Evolutionary conservation across 1,140 invertebrate species (phyloP), one percentile per base, ranked within the genome.

Genomic region (Trichonephila inaurata): DNA sequence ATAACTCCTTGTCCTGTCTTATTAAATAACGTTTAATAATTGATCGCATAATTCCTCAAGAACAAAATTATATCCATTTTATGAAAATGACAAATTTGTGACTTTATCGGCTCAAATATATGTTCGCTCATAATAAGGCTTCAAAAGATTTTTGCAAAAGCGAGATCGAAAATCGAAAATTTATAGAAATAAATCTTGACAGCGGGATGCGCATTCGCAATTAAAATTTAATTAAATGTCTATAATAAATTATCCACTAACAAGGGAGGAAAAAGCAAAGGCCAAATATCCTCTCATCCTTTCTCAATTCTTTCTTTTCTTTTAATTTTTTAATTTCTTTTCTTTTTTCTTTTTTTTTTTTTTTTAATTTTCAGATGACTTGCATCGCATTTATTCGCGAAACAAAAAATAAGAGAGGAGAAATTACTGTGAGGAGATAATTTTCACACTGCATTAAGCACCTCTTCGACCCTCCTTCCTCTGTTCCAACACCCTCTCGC

Each of bases 191-290:
- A 77, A 77, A 77, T 77, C 72, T 77, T 77, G 72, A 77, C 72
- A 77, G 28, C 16, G 18, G 33, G 72, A 77, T 77, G 28, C 7
- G 28, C 28, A 40, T 77, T 33, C 72, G 92, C 92, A 93, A 93
- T 93, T 93, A 93, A 93, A 93, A 93, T 93, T 93, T 69, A 93
- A 93, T 93, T 93, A 93, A 88, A 89, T 58, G 85, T 82, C 12
- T 16, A 58, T 81, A 93, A 93, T 93, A 93, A 93, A 93, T 93
- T 85, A 93, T 82, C 60, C 86, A 1, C 83, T 61, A 69, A 89
- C 58, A 40, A 40, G n/a, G 33, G 19, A 16, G 33, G 19, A 58
- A 64, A 64, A 89, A 24, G 28, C 21, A 69, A 61, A 85, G n/a
- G 83, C 83, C 83, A 51, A 60, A 24, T 85, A 51, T 85, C 44